Conservation (phyloP, 2,888 invertebrate genomes). For the Azorinus chamasolen region DNA sequence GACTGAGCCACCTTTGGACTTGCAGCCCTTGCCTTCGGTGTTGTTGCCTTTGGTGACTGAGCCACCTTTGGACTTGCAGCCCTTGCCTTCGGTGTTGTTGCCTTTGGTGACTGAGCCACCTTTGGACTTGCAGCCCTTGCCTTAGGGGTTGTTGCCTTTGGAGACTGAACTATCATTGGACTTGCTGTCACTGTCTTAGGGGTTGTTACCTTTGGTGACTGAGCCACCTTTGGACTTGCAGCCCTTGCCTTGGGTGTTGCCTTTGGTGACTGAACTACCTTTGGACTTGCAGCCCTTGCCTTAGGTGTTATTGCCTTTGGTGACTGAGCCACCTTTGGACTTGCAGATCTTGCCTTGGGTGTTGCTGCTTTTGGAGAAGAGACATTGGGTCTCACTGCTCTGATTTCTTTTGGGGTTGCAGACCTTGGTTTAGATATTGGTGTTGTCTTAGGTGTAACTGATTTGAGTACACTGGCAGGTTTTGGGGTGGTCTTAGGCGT, state of each 20-base stretch:
- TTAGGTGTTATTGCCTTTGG: constrained; percentile 25
- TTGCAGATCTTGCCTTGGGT: constrained; percentile 19
- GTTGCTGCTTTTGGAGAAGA: constrained; percentile 34
- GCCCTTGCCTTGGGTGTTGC: constrained; percentile 19
- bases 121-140: constrained; percentile 27
- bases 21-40: constrained; percentile 16
- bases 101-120: constrained; percentile 7
- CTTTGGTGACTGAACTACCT: constrained; percentile 15
- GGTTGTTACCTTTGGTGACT: constrained; percentile 5
- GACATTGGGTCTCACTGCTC: constrained; percentile 15
- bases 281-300: constrained; percentile 17
- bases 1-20: constrained; percentile 23
- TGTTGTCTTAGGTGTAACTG: background rate
- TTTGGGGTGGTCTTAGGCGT: constrained; percentile 32
- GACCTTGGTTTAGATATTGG: constrained; percentile 14
- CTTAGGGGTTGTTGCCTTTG: constrained; percentile 38
- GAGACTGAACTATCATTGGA: constrained; percentile 13
- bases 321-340: constrained; percentile 5
- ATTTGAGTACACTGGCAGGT: too few species aligned
- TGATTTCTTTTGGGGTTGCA: constrained; percentile 17
- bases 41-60: constrained; percentile 1
- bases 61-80: constrained; percentile 47
- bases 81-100: constrained; percentile 22
- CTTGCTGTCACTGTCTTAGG: constrained; percentile 5
- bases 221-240: constrained; percentile 23